A percentile compares a stretch with the other conserved stretches of the same genome.
These are phyloP conservation scores for Rhinogobio ventralis DNA, from an alignment of 2,797 vertebrate genomes.

Conservation along the genomic window DNA sequence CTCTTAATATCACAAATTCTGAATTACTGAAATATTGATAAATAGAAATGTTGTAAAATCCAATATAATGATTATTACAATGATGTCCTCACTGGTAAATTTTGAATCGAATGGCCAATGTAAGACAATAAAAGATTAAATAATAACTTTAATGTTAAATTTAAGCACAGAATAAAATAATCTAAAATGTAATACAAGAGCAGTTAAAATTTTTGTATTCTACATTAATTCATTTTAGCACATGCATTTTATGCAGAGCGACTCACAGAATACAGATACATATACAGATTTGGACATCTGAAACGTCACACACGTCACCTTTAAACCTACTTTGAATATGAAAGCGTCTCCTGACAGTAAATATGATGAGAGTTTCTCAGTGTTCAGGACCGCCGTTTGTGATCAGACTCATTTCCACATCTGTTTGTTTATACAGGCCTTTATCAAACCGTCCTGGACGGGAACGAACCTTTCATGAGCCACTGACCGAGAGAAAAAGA, in stretches of 20 bases:
- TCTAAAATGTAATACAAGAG: too few relatives aligned
- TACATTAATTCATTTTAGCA: not conserved
- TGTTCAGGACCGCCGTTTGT: not conserved
- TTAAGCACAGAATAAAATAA: not conserved
- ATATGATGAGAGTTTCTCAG: not conserved
- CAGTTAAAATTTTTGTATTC: not conserved
- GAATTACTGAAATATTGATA: not conserved
- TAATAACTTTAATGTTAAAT: not conserved
- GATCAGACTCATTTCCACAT: not conserved
- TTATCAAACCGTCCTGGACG: not conserved
- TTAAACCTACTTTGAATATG: slow-evolving; percentile 1
- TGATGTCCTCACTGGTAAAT: not conserved
- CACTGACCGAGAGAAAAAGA: slow-evolving; percentile 40
- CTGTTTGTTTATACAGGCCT: slow-evolving; percentile 7
- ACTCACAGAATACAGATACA: not conserved
- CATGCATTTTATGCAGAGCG: not conserved
- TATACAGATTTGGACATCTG: not conserved
- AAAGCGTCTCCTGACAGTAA: not conserved
- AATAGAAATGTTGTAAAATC: too few relatives aligned
- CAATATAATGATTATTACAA: not conserved
- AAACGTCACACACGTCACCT: not conserved
- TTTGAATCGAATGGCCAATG: not conserved
- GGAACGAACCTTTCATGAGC: slow-evolving; percentile 40
- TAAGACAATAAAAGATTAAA: not conserved
- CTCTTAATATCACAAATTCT: not conserved